Percentiles rank a stretch among this genome's conserved stretches.
These are phyloP conservation scores for Ochotona curzoniae DNA, from an alignment of 2,113 vertebrate genomes.

Conservation along the genomic window DNA sequence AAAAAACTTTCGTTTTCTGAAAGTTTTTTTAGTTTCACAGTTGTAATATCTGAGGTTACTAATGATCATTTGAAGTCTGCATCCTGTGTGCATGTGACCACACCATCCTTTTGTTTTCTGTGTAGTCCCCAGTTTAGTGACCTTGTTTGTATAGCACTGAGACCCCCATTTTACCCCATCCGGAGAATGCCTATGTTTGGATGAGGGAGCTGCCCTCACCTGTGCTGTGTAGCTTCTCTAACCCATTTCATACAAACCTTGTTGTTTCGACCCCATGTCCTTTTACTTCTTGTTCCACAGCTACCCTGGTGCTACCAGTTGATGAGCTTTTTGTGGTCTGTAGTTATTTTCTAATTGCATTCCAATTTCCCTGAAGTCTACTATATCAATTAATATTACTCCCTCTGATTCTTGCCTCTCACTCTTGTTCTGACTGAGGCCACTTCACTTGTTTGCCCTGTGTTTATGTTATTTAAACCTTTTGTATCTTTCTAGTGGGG, in stretches of 20 bases:
- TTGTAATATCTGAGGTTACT: slow-evolving; percentile 18
- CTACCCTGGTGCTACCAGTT: neutral
- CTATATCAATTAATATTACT: slow-evolving; percentile 5
- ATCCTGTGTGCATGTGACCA: neutral
- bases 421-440: slow-evolving; percentile 39
- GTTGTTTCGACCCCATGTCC: neutral
- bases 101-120: slow-evolving; percentile 3
- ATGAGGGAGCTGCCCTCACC: neutral
- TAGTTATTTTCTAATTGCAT: slow-evolving; percentile 53
- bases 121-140: neutral
- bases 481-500: slow-evolving; percentile 22
- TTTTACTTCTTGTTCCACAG: slow-evolving; percentile 33
- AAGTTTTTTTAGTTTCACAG: slow-evolving; percentile 56
- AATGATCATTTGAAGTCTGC: slow-evolving; percentile 28
- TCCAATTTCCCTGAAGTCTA: neutral
- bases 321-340: slow-evolving; percentile 45
- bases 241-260: slow-evolving; percentile 56
- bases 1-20: slow-evolving; percentile 16
- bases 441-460: neutral
- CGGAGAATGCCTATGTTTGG: slow-evolving; percentile 18
- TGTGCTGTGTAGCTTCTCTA: neutral
- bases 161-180: neutral
- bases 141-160: neutral
- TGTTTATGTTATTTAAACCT: neutral
- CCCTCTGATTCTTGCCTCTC: slow-evolving; percentile 16